phyloP scores from a whole-genome alignment of 2,888 invertebrate genomes.

The Malachius bipustulatus region DNA sequence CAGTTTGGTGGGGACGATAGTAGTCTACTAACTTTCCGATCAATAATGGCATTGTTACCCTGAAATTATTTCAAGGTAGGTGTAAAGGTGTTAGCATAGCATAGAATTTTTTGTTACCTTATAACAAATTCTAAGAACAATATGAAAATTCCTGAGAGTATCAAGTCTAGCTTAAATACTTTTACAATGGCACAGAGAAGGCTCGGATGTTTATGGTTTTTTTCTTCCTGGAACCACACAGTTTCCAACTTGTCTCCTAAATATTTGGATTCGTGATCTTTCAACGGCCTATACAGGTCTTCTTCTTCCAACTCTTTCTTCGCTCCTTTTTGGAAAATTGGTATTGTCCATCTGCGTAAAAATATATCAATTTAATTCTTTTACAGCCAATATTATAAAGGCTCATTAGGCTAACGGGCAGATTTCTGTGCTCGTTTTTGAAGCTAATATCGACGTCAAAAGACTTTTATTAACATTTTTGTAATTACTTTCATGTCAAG shows the following conservation, averaged over 20 bases:
- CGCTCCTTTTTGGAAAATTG: conserved; percentile 37
- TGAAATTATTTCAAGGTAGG: too few species aligned
- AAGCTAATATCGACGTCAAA: too few species aligned
- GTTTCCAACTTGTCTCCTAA: conserved; percentile 36
- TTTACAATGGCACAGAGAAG: conserved; percentile 24
- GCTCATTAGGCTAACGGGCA: too few species aligned
- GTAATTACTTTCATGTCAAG: too few species aligned
- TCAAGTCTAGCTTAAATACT: conserved; percentile 22
- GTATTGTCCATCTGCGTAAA: conserved; percentile 43
- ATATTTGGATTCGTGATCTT: conserved; percentile 34
- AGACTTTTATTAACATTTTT: too few species aligned
- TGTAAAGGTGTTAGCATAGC: background rate
- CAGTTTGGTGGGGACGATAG: conserved; percentile 41
- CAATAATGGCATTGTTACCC: conserved; percentile 22
- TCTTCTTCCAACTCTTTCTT: conserved; percentile 37
- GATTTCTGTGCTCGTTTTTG: too few species aligned
- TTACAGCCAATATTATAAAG: conserved; percentile 1
- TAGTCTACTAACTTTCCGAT: conserved; percentile 43
- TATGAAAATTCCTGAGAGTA: conserved; percentile 18
- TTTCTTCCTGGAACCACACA: conserved; percentile 25
- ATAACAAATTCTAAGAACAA: conserved; percentile 19
- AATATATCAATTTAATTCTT: too few species aligned
- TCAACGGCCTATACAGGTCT: conserved; percentile 38
- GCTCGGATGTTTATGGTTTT: conserved; percentile 21
- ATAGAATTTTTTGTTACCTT: too few species aligned